These are phyloP conservation scores for Vespertilio murinus DNA, from an alignment of 2,797 vertebrate genomes.

Conservation along the genomic window DNA sequence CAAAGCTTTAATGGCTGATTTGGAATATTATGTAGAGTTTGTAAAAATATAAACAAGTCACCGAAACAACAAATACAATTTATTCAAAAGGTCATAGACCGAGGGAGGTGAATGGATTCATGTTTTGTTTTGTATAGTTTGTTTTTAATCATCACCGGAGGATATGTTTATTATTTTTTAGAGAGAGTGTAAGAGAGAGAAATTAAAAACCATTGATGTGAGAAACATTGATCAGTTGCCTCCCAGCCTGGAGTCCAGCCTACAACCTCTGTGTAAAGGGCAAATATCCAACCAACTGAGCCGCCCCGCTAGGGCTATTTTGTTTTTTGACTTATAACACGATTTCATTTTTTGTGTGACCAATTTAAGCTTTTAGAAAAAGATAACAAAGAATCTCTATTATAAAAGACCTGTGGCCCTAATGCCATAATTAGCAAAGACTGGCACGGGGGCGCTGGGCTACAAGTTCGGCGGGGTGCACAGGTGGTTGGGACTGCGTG, in stretches of 20 bases:
- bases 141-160: neutral
- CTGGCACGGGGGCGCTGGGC: too few species aligned
- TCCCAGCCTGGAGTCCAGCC: neutral
- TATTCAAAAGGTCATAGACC: neutral
- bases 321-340: neutral
- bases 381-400: neutral
- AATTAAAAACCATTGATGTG: neutral
- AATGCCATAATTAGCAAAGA: too few species aligned
- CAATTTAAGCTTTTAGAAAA: slow-evolving; percentile 4
- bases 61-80: neutral
- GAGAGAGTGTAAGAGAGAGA: neutral
- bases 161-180: neutral
- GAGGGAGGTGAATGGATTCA: neutral
- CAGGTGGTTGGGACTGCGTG: too few species aligned
- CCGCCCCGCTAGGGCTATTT: neutral
- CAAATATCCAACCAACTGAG: neutral
- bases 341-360: neutral
- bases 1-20: neutral
- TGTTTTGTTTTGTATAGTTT: neutral
- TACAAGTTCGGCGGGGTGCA: too few species aligned
- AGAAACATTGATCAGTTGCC: neutral
- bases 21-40: neutral
- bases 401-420: too few species aligned
- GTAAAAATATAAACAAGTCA: neutral
- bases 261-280: neutral